Percentiles rank a stretch among this genome's conserved stretches.
Evolutionary conservation across 2,797 vertebrate species (phyloP).

Genomic region (Sphenopsis melanotis): DNA sequence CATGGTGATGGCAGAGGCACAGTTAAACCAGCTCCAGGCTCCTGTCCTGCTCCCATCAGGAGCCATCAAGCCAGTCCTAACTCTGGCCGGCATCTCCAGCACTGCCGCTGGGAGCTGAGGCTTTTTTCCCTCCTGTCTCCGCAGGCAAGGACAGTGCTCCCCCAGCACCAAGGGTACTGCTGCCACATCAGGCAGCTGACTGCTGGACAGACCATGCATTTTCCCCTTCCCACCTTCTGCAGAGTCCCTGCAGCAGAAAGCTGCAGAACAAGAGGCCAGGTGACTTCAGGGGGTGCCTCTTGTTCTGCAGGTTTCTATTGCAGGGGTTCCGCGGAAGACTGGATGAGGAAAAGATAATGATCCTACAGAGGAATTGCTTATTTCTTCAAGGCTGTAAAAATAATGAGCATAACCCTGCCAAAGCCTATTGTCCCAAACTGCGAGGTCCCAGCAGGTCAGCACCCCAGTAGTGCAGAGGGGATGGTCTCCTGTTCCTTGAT

Average conservation of each 20-base stretch:
- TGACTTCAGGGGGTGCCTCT: not conserved
- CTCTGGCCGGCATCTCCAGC: constrained; percentile 40
- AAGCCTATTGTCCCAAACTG: not conserved
- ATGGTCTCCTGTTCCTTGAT: not conserved
- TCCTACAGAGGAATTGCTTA: not conserved
- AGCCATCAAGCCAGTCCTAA: constrained; percentile 48
- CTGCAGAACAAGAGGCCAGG: not conserved
- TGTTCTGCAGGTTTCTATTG: not conserved
- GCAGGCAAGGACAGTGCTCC: constrained; percentile 50
- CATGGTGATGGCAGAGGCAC: not conserved
- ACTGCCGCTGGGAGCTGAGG: not conserved
- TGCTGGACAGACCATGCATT: not conserved
- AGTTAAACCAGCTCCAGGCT: constrained; percentile 18
- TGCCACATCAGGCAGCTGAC: not conserved
- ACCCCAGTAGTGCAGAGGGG: not conserved
- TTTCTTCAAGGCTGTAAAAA: not conserved
- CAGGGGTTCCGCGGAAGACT: not conserved
- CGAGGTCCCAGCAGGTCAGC: not conserved
- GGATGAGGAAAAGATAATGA: not conserved
- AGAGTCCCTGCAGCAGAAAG: not conserved
- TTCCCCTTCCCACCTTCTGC: not conserved
- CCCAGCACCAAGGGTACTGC: constrained; percentile 31
- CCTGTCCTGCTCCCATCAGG: constrained; percentile 4
- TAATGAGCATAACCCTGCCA: not conserved
- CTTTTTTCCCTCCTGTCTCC: constrained; percentile 38